phyloP scores from a whole-genome alignment of 2,797 vertebrate species.

The Xerus rutilus region DNA sequence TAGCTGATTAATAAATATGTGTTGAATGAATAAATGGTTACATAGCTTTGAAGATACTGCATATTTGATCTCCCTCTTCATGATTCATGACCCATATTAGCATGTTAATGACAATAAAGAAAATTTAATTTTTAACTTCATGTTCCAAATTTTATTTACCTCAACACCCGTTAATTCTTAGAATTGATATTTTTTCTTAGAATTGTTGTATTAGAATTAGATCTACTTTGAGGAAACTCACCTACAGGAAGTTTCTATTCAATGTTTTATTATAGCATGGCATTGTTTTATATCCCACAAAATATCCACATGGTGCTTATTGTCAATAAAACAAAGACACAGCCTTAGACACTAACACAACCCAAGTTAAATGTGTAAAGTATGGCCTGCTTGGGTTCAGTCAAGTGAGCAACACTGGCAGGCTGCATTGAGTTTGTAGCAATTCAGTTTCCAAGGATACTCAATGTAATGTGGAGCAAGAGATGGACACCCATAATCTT shows the following conservation, averaged over 20 bases:
- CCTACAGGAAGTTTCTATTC: neutral
- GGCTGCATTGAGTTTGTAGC: neutral
- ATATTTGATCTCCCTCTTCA: neutral
- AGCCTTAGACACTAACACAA: neutral
- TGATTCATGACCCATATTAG: neutral
- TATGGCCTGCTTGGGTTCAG: neutral
- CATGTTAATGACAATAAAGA: neutral
- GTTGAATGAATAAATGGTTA: neutral
- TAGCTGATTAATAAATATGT: conserved; percentile 2
- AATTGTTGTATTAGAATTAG: neutral
- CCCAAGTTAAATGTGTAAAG: neutral
- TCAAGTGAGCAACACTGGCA: neutral
- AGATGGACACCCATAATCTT: neutral
- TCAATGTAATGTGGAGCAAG: neutral
- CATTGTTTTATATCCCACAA: neutral
- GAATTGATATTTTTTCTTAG: conserved; percentile 4
- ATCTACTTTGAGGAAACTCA: neutral
- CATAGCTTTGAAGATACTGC: neutral
- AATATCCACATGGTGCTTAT: neutral
- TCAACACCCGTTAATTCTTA: neutral
- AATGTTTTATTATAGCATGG: neutral
- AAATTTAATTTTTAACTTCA: neutral
- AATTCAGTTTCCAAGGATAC: neutral
- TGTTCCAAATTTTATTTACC: neutral
- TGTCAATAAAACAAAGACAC: neutral